Base-by-base conservation (phyloP, 1,140 invertebrate species). In the Chrysoperla carnea region DNA sequence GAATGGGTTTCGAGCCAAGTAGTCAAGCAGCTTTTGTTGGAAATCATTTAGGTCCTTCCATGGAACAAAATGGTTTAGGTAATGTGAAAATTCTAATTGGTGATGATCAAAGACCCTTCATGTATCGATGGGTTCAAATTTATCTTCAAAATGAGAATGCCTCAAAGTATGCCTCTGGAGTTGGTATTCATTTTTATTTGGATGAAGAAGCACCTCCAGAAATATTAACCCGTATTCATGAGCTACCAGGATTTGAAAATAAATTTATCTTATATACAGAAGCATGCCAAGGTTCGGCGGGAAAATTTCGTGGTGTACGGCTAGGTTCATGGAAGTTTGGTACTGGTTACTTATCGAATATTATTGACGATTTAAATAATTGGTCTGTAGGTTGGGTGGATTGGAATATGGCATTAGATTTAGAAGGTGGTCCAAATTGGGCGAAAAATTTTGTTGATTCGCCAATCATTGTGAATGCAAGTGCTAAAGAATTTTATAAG, bases 291-390 rank as follows among this genome's bases (percentile, higher is more conserved):
- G 75, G 73, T 67, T 60, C 52, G 5, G 11, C 13, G 2, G 13
- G 35, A 36, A 14, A 3, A n/a, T 6, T 3, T 6, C 11, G 13
- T n/a, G 13, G 11, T n/a, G 6, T 14, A 7, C 27, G 14, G 6
- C 58, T 83, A n/a, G 85, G 84, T 29, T 75, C 69, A 6, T 89
- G 84, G 84, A 51, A 61, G 1, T 64, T 81, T 48, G 82, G 68
- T 8, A 72, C 79, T 53, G 50, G 47, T 39, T 87, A 87, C 53
- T 63, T 73, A 1, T 50, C 58, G 29, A 68, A 78, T 53, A 84
- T 87, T 45, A 70, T 87, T 29, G 56, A 73, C 48, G 66, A 72
- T 57, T 49, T 76, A 31, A 68, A 70, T 45, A 54, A 68, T 48
- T 69, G 50, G 56, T 60, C 52, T 55, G 69, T 55, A 63, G 69